Evolutionary conservation across 1,140 invertebrate species (phyloP), one percentile per base, ranked within the genome.

Genomic region (Agrilus planipennis): DNA sequence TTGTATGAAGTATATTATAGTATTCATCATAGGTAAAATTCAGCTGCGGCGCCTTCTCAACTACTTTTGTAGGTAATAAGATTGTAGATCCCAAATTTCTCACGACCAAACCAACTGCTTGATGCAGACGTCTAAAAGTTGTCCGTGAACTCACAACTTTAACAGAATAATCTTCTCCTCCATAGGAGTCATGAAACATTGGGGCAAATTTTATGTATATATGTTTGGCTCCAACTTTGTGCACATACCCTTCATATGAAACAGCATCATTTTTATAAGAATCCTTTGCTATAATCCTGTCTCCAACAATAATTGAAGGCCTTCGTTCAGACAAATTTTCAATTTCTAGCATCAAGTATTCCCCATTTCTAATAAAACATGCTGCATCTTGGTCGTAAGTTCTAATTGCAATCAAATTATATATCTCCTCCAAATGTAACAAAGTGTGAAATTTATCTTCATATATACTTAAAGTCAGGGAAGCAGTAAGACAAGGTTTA

Each of bases 281-380:
- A 52, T 73, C 69, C 36, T 62, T 67, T 1, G 72, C 73, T 19
- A 80, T 66, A 14, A 83, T 75, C 58, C 64, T 71, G 60, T 95
- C 90, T 1, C 88, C 87, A 31, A 77, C 54, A 25, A 91, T 69
- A 5, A 95, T 57, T 2, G 87, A 90, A 2, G 89, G 91, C 32
- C 89, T 71, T 49, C 75, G 80, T 61, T 94, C 90, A 34, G 75
- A 69, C 9, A 94, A 64, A 40, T 87, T 85, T 34, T 79, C 77
- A 23, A 94, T 79, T 56, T 78, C 69, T 36, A 94, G 58, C 10
- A 68, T 64, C 4, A 93, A 62, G 65, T 69, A 90, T 44, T 85
- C 79, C 6, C 74, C 73, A 44, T 61, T 65, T 5, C 53, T 64
- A 38, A 68, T 67, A 47, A 92, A 72, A 44, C 70, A 67, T 6